Percentiles rank a stretch among this genome's conserved stretches.
These are phyloP conservation scores for Neria commutata DNA, from an alignment of 2,888 invertebrate genomes.

Conservation along the genomic window DNA sequence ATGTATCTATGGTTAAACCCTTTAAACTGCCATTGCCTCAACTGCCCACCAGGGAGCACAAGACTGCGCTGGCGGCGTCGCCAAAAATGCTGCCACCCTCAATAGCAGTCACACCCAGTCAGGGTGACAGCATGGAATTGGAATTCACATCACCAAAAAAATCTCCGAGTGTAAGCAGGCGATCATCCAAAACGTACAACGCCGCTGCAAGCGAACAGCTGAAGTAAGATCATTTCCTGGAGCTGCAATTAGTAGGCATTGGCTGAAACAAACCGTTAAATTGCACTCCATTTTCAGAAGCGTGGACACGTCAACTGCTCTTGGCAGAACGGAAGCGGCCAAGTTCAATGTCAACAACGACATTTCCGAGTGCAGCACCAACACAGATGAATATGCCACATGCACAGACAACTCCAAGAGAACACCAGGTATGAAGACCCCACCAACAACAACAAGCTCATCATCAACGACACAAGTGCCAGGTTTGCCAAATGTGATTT, in stretches of 20 bases:
- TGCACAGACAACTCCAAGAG: conserved; percentile 78
- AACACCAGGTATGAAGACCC: conserved; percentile 65
- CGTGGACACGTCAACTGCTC: conserved; percentile 29
- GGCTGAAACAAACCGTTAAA: conserved; percentile 18
- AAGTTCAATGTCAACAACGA: conserved; percentile 73
- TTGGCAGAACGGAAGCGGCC: conserved; percentile 74
- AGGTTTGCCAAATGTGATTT: no score
- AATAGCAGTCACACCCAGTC: conserved; percentile 67
- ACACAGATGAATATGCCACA: conserved; percentile 86
- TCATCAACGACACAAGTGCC: conserved; percentile 63
- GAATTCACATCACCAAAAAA: conserved; percentile 8
- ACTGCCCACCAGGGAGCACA: no score
- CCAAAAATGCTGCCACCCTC: conserved; percentile 58
- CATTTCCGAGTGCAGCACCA: conserved; percentile 84
- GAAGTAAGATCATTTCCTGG: no score
- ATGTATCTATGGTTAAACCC: conserved; percentile 44
- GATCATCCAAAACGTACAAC: conserved; percentile 7
- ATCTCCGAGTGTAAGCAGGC: conserved; percentile 20
- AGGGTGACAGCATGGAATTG: background rate
- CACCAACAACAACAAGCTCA: conserved; percentile 61
- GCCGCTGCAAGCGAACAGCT: background rate
- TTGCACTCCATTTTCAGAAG: conserved; percentile 2
- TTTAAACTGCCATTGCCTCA: conserved; percentile 37
- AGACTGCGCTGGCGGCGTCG: conserved; percentile 31
- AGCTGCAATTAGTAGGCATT: background rate